Evolutionary conservation across 2,797 vertebrate genomes (phyloP), one percentile per base, ranked within the genome.

Genomic region (Premnoplex brunnescens): DNA sequence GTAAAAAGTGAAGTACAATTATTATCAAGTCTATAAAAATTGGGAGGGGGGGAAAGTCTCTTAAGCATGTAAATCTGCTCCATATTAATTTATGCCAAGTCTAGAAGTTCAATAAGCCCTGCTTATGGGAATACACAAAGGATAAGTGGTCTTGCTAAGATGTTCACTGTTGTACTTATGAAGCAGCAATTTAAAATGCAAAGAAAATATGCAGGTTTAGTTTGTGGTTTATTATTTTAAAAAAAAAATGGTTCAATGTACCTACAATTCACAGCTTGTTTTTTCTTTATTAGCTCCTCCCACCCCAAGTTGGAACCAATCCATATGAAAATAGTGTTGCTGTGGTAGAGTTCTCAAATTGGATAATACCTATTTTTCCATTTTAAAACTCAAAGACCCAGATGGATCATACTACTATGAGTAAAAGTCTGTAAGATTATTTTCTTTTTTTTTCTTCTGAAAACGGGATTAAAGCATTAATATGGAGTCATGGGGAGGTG

Each of bases 181-280:
- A 96, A 96, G 56, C 71, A 94, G 51, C 92, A 84, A 93, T 94
- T 97, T 94, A 93, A 94, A 85, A 83, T 73, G 32, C 51, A 79
- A 81, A 95, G 64, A 95, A 88, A 81, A 94, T 80, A 67, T 74
- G 17, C 10, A 83, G 60, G 36, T 96, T 91, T 96, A 83, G 58
- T 83, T 95, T 77, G 63, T 49, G 23, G 14, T 68, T 87, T 92
- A 16, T 95, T 93, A 56, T 14, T 9, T 21, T 16, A 32, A 37
- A 60, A 28, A 66, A 84, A 93, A 64, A 7, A 4, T 54, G 84
- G 7, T 79, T 94, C 59, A 89, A 13, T 51, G 44, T 17, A 41
- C 51, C 36, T 93, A 6, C 7, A 72, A 58, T 77, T 91, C 12
- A 76, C 41, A 93, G 18, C 14, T 59, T 63, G 43, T 27, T n/a